Evolutionary conservation across 1,140 invertebrate genomes (phyloP), one percentile per base, ranked within the genome.

Genomic region (Lethrus apterus): DNA sequence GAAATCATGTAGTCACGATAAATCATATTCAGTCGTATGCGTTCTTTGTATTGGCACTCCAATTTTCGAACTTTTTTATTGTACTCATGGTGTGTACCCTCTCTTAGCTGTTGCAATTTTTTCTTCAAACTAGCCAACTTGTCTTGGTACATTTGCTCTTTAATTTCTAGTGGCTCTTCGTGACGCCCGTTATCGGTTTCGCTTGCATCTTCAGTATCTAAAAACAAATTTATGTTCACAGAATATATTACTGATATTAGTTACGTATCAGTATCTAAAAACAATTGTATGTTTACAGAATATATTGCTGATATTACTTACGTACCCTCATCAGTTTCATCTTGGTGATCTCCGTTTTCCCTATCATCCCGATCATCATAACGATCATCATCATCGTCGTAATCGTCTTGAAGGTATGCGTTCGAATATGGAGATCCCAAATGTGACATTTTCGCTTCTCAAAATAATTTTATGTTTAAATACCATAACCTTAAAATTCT

Each of bases 61-160:
- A 97, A 69, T 60, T 86, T 84, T 59, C 86, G 86, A 0, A 93
- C 66, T 59, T 84, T 79, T 46, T 83, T 80, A 42, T 86, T 74
- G 59, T 89, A 95, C 52, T 97, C 93, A 0, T 86, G 84, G 68
- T 94, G 86, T 9, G 77, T 79, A 0, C 86, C 84, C 58, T 92
- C 87, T 60, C 89, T 80, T 2, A 98, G 65, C 58, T 94, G 89
- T 50, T 89, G 83, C 14, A 97, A 55, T 59, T 93, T 93, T 51
- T 90, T 88, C 66, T 95, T 93, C 5, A 96, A 70, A 63, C 79
- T 84, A 0, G 83, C 81, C 44, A 97, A 68, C 67, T 96, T 95
- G 62, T 96, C 92, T 63, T 92, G 88, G 62, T 93, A 98, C 71
- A 96, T 88, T 67, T 93, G 89, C 72, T 94, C 90, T 70, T 92